phyloP scores from a whole-genome alignment of 2,113 vertebrate genomes.

The Microcebus griseorufus region DNA sequence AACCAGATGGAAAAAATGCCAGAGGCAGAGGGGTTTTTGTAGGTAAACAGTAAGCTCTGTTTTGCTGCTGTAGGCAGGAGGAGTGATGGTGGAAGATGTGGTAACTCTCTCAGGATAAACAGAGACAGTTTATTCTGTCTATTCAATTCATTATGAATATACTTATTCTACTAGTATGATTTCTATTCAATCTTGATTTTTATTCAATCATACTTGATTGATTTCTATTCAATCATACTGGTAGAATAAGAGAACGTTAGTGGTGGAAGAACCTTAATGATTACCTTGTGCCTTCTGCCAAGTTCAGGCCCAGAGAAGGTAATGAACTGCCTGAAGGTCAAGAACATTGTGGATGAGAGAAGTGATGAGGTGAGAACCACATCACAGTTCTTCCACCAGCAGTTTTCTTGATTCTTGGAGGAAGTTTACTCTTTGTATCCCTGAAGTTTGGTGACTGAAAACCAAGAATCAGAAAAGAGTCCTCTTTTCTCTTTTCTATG shows the following conservation, averaged over 20 bases:
- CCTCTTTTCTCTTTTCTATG: background rate
- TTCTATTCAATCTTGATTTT: no score
- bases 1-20: background rate
- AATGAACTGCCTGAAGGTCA: background rate
- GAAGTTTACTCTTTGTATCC: background rate
- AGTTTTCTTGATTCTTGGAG: background rate
- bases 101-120: background rate
- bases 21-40: background rate
- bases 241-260: background rate
- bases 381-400: background rate
- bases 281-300: background rate
- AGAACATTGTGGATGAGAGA: background rate
- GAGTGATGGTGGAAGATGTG: background rate
- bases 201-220: no score
- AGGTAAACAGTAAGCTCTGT: background rate
- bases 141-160: no score
- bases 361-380: background rate
- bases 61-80: background rate
- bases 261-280: background rate
- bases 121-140: background rate
- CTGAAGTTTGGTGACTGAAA: background rate
- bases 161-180: no score
- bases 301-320: background rate
- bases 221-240: background rate
- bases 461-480: background rate